phyloP scores from a whole-genome alignment of 2,888 invertebrate genomes.

The Bimastos eiseni region DNA sequence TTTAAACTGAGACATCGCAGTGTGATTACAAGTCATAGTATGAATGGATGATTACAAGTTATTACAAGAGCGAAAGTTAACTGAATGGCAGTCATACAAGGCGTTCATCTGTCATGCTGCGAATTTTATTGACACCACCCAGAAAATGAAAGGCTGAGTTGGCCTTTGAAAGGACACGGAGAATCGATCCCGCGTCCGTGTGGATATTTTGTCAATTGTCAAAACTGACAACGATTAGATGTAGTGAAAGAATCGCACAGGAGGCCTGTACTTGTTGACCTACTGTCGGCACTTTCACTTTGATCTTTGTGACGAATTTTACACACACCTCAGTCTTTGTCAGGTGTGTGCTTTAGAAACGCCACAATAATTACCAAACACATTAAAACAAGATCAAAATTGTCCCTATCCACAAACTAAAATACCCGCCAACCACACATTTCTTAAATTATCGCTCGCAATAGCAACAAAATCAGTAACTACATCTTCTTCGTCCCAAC shows the following conservation, averaged over 20 bases:
- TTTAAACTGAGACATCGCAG: too few species aligned
- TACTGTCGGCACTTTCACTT: constrained; percentile 21
- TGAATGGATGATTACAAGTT: too few species aligned
- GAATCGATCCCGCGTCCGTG: too few species aligned
- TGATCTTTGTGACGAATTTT: constrained; percentile 8
- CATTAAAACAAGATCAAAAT: background rate
- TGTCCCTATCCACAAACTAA: background rate
- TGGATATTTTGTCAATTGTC: too few species aligned
- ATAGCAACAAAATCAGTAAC: background rate
- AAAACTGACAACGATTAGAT: background rate
- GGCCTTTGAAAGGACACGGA: too few species aligned
- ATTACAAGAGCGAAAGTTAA: too few species aligned
- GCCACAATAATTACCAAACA: background rate
- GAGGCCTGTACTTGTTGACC: background rate
- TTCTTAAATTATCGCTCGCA: background rate
- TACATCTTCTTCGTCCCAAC: constrained; percentile 23
- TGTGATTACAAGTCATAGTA: too few species aligned
- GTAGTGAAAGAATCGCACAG: constrained; percentile 22
- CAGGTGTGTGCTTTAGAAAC: background rate
- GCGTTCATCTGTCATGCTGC: too few species aligned
- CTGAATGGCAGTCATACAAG: too few species aligned
- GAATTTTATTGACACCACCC: too few species aligned
- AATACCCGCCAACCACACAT: background rate
- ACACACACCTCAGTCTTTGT: background rate
- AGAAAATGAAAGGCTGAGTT: too few species aligned